Evolutionary conservation across 2,113 vertebrate genomes (phyloP), one percentile per base, ranked within the genome.

Genomic region (Felis chaus): DNA sequence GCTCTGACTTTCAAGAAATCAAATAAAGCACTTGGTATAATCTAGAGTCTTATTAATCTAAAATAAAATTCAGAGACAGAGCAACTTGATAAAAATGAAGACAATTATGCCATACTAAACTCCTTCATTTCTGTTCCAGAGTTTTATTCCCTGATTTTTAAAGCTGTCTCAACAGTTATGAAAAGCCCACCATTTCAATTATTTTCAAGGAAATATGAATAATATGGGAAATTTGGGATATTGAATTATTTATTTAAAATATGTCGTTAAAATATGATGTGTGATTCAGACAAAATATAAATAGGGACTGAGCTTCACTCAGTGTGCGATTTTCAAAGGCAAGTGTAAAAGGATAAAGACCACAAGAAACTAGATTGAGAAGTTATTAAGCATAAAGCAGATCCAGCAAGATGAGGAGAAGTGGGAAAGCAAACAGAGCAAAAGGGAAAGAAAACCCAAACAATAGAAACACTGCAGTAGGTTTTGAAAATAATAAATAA

Each of bases 51-150:
- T 94, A 91, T 63, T 89, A 93, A 1, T 84, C 39, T 79, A 84
- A 98, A 92, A 76, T 83, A 96, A 95, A 97, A 92, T 74, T 79
- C 66, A 91, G 23, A n/a, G 5, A 80, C 69, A 93, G 0, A 8
- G 5, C 18, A 65, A 53, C 93, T 95, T 89, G 57, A n/a, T 87
- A 83, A 73, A 84, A 81, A 81, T 95, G 31, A 96, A 83, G 33
- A 66, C 1, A 82, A 23, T 45, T 61, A 29, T 83, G 63, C 14
- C 68, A 39, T 33, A 23, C 82, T 82, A 86, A 48, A 74, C 6
- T 55, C 50, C 33, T 5, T 16, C 6, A 55, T 73, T 89, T 97
- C 18, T 55, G 83, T 79, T 33, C 78, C 81, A 39, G 87, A 63
- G 4, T 61, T 95, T 82, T 63, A 61, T 21, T 95, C 41, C 82